Evolutionary conservation across 2,113 vertebrate species (phyloP), one percentile per base, ranked within the genome.

Genomic region (Rhinichthys klamathensis): DNA sequence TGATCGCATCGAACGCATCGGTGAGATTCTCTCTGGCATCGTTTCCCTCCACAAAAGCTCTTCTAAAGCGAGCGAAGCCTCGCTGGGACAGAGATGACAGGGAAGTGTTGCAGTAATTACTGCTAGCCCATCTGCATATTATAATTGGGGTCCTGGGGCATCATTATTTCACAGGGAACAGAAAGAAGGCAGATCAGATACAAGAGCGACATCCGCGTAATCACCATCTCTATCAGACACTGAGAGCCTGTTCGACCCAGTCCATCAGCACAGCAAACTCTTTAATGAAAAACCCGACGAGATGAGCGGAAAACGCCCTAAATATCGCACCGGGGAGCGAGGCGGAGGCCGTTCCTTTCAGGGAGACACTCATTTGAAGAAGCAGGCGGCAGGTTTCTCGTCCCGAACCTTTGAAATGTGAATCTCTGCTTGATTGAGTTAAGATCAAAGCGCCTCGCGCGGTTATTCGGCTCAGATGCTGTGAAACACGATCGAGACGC

Each of bases 91-190:
- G 58, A 49, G 80, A 88, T 81, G 80, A 32, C n/a, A 60, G 46
- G 61, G 77, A 78, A 49, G 38, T 12, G 5, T 49, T 49, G 32
- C 21, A 65, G 84, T 86, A 86, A 88, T 85, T 80, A 89, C 69
- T 56, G 72, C 72, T 27, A 44, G 69, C 38, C 65, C 63, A 85
- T 78, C 86, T 87, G 83, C 87, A 76, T 81, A 84, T 87, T 79
- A 73, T 84, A 84, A 89, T 88, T 89, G 77, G 86, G 60, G 79
- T 76, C 86, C 84, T 84, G 72, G 83, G 84, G 67, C 84, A 86
- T 87, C 80, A 88, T 89, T 86, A 89, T 89, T 83, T 83, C 69
- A 25, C 69, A 13, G 84, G 85, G 86, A 87, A 88, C 83, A 75
- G 80, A 86, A 84, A 51, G 44, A 77, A 80, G 77, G 61, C 23